Evolutionary conservation across 2,113 vertebrate genomes (phyloP), one percentile per base, ranked within the genome.

Genomic region (Hyla sarda): DNA sequence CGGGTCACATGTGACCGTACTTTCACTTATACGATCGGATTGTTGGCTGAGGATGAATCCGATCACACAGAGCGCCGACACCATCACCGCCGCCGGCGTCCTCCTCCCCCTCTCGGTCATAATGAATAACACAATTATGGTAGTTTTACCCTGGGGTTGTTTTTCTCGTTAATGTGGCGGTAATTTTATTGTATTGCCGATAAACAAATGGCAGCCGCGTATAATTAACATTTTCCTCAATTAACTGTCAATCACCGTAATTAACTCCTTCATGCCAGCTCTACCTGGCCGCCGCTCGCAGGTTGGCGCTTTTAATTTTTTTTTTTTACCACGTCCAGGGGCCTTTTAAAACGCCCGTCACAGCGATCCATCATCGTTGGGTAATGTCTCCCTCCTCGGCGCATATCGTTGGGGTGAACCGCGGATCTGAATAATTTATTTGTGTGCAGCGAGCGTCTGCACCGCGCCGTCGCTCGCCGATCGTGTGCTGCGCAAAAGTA

Each of bases 151-250:
- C 91, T 89, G 85, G 13, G 89, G 91, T 87, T 87, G 89, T 90
- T 91, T 93, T 89, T 89, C 91, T 90, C 90, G 89, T 90, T 90
- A 91, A 91, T 89, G 89, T 89, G 89, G 86, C 89, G 88, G 91
- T 93, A 93, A 91, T 91, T 93, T 88, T 88, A 92, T 89, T 87
- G 47, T 92, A 91, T 92, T 91, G 82, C 88, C 90, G 89, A 92
- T 92, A 91, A 92, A 92, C 91, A 91, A 92, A 92, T 81, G 84
- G 82, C 89, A 82, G 87, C n/a, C 91, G 88, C 89, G 90, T 90
- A 91, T 90, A 92, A 93, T 92, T 90, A 91, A 92, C 88, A 88
- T 91, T 89, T 89, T 86, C n/a, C 88, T 89, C 91, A 92, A 90
- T 92, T 92, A 93, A 88, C 84, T 89, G 90, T 89, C 87, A 82